Percentiles rank a stretch among this genome's conserved stretches.
Conservation (phyloP, 2,113 vertebrate species). For the Heloderma charlesbogerti region DNA sequence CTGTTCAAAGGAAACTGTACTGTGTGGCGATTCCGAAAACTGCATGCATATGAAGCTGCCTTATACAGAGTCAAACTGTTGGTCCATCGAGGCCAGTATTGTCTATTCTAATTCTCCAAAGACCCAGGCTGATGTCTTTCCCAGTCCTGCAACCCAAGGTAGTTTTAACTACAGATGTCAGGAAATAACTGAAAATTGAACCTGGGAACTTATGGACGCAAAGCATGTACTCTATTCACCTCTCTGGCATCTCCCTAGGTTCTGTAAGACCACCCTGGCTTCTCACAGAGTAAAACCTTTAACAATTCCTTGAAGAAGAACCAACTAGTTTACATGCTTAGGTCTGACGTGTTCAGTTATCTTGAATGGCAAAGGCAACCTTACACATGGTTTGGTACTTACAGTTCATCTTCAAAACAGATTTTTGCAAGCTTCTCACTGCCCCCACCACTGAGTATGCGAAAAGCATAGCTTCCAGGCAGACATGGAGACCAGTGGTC, state of each 20-base stretch:
- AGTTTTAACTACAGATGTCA: neutral
- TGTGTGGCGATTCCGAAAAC: neutral
- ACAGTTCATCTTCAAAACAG: slow-evolving; percentile 83
- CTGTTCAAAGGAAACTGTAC: neutral
- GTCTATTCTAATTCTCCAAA: neutral
- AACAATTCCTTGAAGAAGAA: neutral
- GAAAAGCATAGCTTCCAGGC: slow-evolving; percentile 65
- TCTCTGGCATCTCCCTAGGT: neutral
- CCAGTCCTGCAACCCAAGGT: neutral
- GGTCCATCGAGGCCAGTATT: neutral
- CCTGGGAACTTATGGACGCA: neutral
- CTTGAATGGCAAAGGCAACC: neutral
- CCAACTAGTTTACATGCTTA: neutral
- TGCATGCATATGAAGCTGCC: neutral
- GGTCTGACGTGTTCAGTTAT: too few species aligned
- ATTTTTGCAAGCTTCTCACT: slow-evolving; percentile 64
- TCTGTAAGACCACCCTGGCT: too few species aligned
- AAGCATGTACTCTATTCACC: neutral
- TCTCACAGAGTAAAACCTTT: neutral
- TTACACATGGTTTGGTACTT: slow-evolving; percentile 56
- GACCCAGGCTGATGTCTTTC: neutral
- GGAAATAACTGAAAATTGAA: neutral
- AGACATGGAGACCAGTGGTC: slow-evolving; percentile 74
- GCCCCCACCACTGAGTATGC: slow-evolving; percentile 74
- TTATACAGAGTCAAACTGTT: neutral